Conservation (phyloP, 2,113 vertebrate species). For the Cacatua alba region DNA sequence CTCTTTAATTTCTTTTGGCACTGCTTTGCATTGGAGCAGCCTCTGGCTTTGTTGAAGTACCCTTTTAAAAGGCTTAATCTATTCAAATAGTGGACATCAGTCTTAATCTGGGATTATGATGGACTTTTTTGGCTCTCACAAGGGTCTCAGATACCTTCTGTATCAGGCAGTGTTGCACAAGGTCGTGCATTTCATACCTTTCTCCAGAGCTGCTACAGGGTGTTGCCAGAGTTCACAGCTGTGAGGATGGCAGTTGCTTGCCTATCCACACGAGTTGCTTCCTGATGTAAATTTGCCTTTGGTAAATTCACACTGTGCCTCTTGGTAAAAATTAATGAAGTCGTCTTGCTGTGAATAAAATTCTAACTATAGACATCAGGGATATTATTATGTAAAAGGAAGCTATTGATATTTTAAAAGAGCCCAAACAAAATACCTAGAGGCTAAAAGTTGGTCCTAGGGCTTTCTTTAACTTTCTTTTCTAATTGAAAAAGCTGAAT, state of each 20-base stretch:
- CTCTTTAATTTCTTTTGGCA: neutral
- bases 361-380: neutral
- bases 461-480: slow-evolving; percentile 69
- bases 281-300: neutral
- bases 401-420: neutral
- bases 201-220: neutral
- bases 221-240: slow-evolving; percentile 1
- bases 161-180: neutral
- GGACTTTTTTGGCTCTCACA: neutral
- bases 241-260: neutral
- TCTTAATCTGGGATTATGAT: neutral
- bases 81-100: neutral
- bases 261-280: accelerated
- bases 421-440: neutral
- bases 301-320: neutral
- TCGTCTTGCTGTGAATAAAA: neutral
- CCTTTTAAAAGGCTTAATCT: neutral
- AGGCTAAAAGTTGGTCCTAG: slow-evolving; percentile 44
- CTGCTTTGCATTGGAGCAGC: neutral
- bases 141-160: neutral
- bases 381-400: neutral
- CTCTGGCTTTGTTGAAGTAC: neutral
- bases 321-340: neutral
- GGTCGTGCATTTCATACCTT: neutral
- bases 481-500: slow-evolving; percentile 73